Evolutionary conservation across 2,888 invertebrate species (phyloP), one percentile per base, ranked within the genome.

Genomic region (Polydrusus pterygomalis): DNA sequence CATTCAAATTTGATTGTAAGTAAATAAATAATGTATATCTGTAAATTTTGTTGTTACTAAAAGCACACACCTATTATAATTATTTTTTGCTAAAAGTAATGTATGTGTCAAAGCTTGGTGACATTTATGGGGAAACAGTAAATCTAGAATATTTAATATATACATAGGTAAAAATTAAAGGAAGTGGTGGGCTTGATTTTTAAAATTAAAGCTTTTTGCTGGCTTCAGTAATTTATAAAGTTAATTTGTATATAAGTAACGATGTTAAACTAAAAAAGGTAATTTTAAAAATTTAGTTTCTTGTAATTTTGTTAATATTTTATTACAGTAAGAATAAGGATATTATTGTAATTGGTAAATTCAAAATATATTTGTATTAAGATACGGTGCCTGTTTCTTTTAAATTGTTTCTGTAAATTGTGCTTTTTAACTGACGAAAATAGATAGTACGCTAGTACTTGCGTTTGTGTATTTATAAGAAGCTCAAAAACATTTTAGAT

Each of bases 351-450:
- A 20, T 63, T 43, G 13, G 63, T 40, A 43, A 63, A 63, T 63
- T 43, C 7, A 40, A 63, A 63, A 45, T 63, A 63, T 63, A 63
- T 63, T 63, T 63, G 38, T 63, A 63, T 63, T 63, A 63, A 63
- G 43, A 63, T 51, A 51, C n/a, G 8, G 47, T 17, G 5, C 8
- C 3, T 51, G 10, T 51, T 20, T 51, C 45, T 45, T 51, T 51
- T 20, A 11, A 18, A 20, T n/a, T n/a, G n/a, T n/a, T n/a, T n/a
- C n/a, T n/a, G n/a, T n/a, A n/a, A n/a, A n/a, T n/a, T n/a, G n/a
- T n/a, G n/a, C n/a, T n/a, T n/a, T n/a, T n/a, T n/a, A n/a, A n/a
- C n/a, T n/a, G n/a, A n/a, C n/a, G n/a, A n/a, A n/a, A n/a, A n/a
- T n/a, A n/a, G n/a, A n/a, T n/a, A n/a, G n/a, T n/a, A n/a, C n/a